phyloP scores from a whole-genome alignment of 2,797 vertebrate genomes.

The Aselliscus stoliczkanus region DNA sequence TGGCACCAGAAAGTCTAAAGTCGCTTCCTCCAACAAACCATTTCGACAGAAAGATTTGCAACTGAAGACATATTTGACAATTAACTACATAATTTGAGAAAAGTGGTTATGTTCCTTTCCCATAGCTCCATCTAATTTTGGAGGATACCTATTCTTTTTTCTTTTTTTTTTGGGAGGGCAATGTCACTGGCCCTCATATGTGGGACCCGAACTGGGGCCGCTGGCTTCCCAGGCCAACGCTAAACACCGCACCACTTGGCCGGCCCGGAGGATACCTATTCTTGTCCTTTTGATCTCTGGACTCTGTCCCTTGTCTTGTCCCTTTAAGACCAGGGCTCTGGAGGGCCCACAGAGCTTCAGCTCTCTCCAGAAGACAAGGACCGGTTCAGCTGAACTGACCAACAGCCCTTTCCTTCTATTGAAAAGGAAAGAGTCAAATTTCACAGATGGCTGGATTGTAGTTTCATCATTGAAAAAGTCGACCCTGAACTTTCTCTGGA shows the following conservation, averaged over 20 bases:
- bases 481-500: neutral
- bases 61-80: neutral
- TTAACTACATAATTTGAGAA: neutral
- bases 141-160: neutral
- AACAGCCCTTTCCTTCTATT: neutral
- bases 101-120: neutral
- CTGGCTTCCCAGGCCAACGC: no score
- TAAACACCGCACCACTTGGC: no score
- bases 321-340: neutral
- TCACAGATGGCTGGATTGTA: neutral
- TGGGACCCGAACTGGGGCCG: no score
- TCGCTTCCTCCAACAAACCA: neutral
- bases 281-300: neutral
- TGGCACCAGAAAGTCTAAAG: neutral
- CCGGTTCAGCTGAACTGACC: neutral
- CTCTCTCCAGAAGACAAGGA: neutral
- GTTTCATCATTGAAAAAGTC: neutral
- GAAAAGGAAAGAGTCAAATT: neutral
- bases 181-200: no score
- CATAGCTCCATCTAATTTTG: neutral
- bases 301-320: neutral
- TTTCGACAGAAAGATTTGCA: conserved; percentile 5
- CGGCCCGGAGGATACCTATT: neutral
- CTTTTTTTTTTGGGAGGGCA: no score
- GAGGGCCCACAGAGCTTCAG: neutral